A percentile compares a stretch with the other conserved stretches of the same genome.
These are phyloP conservation scores for Hozukius guyotensis DNA, from an alignment of 2,797 vertebrate genomes.

Conservation along the genomic window DNA sequence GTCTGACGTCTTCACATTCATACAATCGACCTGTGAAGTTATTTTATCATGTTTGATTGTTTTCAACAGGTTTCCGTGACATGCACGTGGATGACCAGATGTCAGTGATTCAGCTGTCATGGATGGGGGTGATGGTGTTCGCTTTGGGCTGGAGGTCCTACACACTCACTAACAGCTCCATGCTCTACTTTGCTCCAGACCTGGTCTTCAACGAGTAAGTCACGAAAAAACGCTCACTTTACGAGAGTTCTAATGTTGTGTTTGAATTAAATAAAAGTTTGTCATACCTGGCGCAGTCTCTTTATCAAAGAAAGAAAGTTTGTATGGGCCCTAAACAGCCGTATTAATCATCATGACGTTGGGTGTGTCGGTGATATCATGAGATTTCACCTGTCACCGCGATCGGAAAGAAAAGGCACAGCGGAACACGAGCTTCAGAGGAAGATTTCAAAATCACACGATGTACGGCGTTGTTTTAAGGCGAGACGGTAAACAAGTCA, in stretches of 20 bases:
- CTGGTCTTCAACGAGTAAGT: constrained; percentile 98
- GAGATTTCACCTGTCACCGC: constrained; percentile 36
- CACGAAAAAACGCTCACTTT: not conserved
- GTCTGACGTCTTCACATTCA: not conserved
- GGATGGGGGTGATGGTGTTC: constrained; percentile 98
- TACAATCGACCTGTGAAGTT: not conserved
- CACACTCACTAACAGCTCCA: constrained; percentile 91
- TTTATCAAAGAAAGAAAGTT: constrained; percentile 19
- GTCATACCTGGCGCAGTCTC: not conserved
- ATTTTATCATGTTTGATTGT: not conserved
- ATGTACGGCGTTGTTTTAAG: not conserved
- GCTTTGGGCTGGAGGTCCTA: constrained; percentile 96
- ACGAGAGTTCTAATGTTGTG: not conserved
- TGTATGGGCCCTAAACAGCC: not conserved
- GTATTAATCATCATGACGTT: not conserved
- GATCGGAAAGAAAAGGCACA: constrained; percentile 13
- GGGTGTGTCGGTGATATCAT: constrained; percentile 1
- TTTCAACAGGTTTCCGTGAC: constrained; percentile 88
- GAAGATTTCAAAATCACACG: constrained; percentile 25
- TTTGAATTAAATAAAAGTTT: not conserved
- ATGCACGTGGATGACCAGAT: constrained; percentile 95
- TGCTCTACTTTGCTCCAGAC: constrained; percentile 97
- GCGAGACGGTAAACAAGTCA: constrained; percentile 46
- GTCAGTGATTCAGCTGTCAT: constrained; percentile 95
- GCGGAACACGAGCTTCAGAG: constrained; percentile 43